These are phyloP conservation scores for Bombus difficillimus DNA, from an alignment of 1,140 invertebrate species.

Conservation along the genomic window DNA sequence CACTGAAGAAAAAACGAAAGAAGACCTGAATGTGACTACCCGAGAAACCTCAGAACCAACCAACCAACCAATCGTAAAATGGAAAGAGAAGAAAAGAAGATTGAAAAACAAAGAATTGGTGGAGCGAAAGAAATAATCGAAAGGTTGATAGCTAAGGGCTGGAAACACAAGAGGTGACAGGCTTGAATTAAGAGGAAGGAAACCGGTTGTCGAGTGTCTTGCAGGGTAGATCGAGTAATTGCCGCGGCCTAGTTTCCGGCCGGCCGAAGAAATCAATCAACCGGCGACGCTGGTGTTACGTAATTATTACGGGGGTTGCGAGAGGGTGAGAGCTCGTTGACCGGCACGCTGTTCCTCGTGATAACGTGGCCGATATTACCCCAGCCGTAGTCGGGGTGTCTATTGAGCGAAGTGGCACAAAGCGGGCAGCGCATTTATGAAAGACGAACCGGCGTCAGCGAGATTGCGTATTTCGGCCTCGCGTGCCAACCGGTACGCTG, in stretches of 20 bases:
- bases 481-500: not conserved
- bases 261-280: conserved; percentile 54
- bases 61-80: not conserved
- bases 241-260: conserved; percentile 38
- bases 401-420: conserved; percentile 33
- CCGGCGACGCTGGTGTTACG: conserved; percentile 34
- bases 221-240: conserved; percentile 21
- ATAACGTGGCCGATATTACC: conserved; percentile 33
- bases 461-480: conserved; percentile 3
- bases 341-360: not conserved
- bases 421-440: conserved; percentile 38
- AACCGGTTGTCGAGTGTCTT: conserved; percentile 15
- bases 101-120: not conserved
- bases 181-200: conserved; percentile 41
- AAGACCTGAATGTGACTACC: too few relatives aligned
- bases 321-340: conserved; percentile 1
- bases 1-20: too few relatives aligned
- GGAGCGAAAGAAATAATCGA: not conserved
- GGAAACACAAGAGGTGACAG: conserved; percentile 1
- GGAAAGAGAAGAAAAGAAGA: not conserved
- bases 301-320: conserved; percentile 38
- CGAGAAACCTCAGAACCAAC: not conserved
- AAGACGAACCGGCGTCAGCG: conserved; percentile 7
- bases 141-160: not conserved
- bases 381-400: not conserved